Evolutionary conservation across 2,888 invertebrate species (phyloP).

Genomic region (Cylloceria caligata): DNA sequence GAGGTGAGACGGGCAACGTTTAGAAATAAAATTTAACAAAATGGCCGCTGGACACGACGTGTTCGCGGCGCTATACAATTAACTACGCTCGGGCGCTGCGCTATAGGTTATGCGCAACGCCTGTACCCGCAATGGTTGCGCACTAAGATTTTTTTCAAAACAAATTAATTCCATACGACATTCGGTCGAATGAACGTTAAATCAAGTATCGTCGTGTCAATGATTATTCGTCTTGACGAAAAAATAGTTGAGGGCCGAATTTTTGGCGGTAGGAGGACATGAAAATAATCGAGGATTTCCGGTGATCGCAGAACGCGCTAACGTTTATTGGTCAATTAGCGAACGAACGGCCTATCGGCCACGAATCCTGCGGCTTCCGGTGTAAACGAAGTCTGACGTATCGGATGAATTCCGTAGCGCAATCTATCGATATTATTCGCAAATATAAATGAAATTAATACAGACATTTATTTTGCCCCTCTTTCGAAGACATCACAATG

Average conservation of each 20-base stretch:
- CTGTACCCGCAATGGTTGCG: background rate
- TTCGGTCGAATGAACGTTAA: background rate
- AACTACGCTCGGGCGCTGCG: constrained; percentile 2
- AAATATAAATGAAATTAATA: background rate
- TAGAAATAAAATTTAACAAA: constrained; percentile 81
- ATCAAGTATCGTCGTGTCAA: background rate
- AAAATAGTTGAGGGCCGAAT: background rate
- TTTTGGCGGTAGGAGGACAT: constrained; percentile 58
- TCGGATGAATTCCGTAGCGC: constrained; percentile 8
- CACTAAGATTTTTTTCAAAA: background rate
- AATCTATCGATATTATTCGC: background rate
- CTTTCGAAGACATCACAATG: background rate
- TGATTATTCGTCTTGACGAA: background rate
- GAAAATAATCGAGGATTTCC: constrained; percentile 43
- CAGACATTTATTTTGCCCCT: background rate
- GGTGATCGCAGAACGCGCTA: constrained; percentile 4
- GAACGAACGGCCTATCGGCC: constrained; percentile 1
- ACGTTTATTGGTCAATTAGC: constrained; percentile 23
- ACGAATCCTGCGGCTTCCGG: background rate
- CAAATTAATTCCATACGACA: background rate
- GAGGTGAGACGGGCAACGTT: constrained; percentile 65
- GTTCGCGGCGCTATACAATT: background rate
- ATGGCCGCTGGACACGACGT: constrained; percentile 72
- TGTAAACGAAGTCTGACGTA: constrained; percentile 22
- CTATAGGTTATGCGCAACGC: constrained; percentile 20